Evolutionary conservation across 2,797 vertebrate species (phyloP), one percentile per base, ranked within the genome.

Genomic region (Cuniculus paca): DNA sequence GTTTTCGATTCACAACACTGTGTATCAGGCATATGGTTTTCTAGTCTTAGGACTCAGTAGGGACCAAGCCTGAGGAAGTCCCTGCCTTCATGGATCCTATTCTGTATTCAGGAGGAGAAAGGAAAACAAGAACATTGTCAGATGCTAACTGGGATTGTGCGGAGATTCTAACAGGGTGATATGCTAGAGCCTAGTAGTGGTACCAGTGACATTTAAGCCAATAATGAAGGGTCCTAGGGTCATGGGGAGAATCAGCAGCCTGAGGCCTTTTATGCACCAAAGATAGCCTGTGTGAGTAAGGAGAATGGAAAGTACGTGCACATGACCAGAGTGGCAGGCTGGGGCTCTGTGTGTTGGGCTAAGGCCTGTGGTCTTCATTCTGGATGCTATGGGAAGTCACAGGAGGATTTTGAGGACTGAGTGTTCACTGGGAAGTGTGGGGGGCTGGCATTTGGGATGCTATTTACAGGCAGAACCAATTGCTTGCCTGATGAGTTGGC

Each of bases 401-500:
- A 34, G 28, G 78, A 89, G 36, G 24, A 11, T 81, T 87, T 65
- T 60, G 75, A 94, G 68, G 85, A 56, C n/a, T 54, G n/a, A 52
- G 36, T 72, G 11, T 39, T 79, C 52, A 22, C 72, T 45, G 82
- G 34, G 19, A 81, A 54, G n/a, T 42, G 34, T 82, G 16, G 61
- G 31, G 60, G 63, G 42, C 19, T 82, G 48, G 56, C 34, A 56
- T 60, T 50, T 31, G 42, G 36, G 28, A 79, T 90, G 8, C 82
- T n/a, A 0, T 96, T 94, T 96, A 88, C 91, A 97, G 84, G 79
- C 88, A 0, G 5, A 88, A 88, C 97, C 96, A 96, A 95, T 87
- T 50, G 94, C 97, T 92, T 60, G 95, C 81, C 75, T 95, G 95
- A 79, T 0, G 0, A 96, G 88, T 90, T 56, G 83, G 65, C 80